phyloP scores from a whole-genome alignment of 2,888 invertebrate species.

The Lithosia quadra region DNA sequence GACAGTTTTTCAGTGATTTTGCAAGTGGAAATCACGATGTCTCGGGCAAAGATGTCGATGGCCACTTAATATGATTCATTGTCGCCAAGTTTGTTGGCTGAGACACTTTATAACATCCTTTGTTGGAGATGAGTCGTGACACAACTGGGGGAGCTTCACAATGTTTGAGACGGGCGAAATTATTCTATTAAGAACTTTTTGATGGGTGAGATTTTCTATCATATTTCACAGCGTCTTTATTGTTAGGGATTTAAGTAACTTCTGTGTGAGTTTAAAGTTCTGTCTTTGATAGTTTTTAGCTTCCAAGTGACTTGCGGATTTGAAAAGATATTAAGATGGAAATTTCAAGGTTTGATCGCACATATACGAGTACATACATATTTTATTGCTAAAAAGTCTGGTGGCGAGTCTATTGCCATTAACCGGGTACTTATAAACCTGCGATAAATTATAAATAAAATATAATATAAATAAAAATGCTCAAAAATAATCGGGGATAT shows the following conservation, averaged over 20 bases:
- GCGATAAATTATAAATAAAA: too few species aligned
- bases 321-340: not conserved
- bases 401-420: too few species aligned
- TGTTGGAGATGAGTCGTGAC: constrained; percentile 57
- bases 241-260: constrained; percentile 31
- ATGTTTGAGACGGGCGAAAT: constrained; percentile 62
- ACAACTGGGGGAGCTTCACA: constrained; percentile 55
- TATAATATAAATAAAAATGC: too few species aligned
- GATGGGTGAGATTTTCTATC: constrained; percentile 51
- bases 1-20: constrained; percentile 43
- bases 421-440: too few species aligned
- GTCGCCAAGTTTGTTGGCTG: constrained; percentile 50
- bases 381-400: not conserved
- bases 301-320: not conserved
- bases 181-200: constrained; percentile 60
- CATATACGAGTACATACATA: not conserved
- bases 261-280: constrained; percentile 19
- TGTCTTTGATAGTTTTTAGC: constrained; percentile 8
- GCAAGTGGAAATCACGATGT: constrained; percentile 52
- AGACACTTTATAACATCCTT: constrained; percentile 60
- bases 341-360: not conserved
- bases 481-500: too few species aligned
- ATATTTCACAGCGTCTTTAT: constrained; percentile 47
- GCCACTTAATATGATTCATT: constrained; percentile 64
- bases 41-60: constrained; percentile 54